These are phyloP conservation scores for Artibeus lituratus DNA, from an alignment of 2,797 vertebrate genomes.

Conservation along the genomic window DNA sequence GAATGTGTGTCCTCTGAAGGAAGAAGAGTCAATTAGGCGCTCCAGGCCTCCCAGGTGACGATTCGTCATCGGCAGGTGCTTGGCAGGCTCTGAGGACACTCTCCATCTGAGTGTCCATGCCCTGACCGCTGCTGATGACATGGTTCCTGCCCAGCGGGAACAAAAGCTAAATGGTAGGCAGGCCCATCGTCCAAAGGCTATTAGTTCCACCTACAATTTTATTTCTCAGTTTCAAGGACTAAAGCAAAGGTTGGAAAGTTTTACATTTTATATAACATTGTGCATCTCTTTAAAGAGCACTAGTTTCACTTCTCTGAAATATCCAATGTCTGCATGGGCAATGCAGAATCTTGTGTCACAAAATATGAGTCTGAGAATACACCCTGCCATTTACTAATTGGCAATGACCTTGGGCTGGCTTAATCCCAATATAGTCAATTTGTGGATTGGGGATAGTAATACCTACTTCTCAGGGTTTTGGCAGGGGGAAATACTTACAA, in stretches of 20 bases:
- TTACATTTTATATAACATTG: not conserved
- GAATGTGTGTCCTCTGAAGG: not conserved
- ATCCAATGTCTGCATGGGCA: not conserved
- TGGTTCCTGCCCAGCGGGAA: constrained; percentile 42
- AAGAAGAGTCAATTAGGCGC: not conserved
- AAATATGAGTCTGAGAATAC: not conserved
- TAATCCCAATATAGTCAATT: not conserved
- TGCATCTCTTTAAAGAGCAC: not conserved
- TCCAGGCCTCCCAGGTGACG: not conserved
- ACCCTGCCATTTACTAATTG: not conserved
- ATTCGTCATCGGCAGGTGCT: not conserved
- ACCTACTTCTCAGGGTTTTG: not conserved
- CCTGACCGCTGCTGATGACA: not conserved
- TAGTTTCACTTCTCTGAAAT: not conserved
- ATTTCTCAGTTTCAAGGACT: constrained; percentile 67
- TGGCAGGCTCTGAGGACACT: not conserved
- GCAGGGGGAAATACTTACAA: not conserved
- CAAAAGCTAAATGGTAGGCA: constrained; percentile 10
- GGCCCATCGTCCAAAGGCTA: constrained; percentile 17
- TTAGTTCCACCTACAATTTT: constrained; percentile 64
- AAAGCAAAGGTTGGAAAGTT: constrained; percentile 31
- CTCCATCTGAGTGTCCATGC: not conserved
- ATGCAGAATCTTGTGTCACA: not conserved
- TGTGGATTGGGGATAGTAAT: not conserved
- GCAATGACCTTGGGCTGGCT: not conserved